A percentile compares a stretch with the other conserved stretches of the same genome.
Evolutionary conservation across 1,140 invertebrate species (phyloP).

Genomic region (Camponotus pennsylvanicus): DNA sequence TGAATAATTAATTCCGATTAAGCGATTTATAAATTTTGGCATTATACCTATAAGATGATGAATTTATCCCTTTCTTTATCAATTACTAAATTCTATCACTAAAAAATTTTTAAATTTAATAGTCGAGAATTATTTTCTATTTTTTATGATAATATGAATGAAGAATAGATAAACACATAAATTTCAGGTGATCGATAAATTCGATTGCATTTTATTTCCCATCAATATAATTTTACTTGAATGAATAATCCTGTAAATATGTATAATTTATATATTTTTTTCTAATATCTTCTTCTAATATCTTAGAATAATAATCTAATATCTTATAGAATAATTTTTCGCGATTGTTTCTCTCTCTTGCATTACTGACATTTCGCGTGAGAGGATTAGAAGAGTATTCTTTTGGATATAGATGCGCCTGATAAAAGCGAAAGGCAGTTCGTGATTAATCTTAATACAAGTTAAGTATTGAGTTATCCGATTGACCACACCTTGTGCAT

Average conservation of each 20-base stretch:
- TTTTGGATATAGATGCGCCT: constrained; percentile 14
- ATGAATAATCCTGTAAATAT: background rate
- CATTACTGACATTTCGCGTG: constrained; percentile 14
- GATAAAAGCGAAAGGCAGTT: constrained; percentile 33
- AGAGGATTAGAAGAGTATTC: constrained; percentile 10
- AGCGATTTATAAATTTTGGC: background rate
- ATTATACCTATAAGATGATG: too few relatives aligned
- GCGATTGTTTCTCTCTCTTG: background rate
- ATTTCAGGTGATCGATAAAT: background rate
- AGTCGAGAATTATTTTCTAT: background rate
- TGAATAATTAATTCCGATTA: background rate
- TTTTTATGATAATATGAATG: constrained; percentile 15
- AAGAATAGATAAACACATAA: background rate
- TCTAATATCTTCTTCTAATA: background rate
- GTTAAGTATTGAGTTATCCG: background rate
- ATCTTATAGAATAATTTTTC: background rate
- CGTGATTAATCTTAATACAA: constrained; percentile 19
- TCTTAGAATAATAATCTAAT: background rate
- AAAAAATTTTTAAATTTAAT: background rate
- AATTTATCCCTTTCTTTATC: background rate
- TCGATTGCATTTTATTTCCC: background rate
- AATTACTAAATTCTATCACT: constrained; percentile 29
- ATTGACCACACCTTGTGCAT: constrained; percentile 52
- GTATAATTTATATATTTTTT: background rate
- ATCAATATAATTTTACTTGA: constrained; percentile 7